Conservation (phyloP, 2,797 vertebrate species). For the Adrianichthys oophorus region DNA sequence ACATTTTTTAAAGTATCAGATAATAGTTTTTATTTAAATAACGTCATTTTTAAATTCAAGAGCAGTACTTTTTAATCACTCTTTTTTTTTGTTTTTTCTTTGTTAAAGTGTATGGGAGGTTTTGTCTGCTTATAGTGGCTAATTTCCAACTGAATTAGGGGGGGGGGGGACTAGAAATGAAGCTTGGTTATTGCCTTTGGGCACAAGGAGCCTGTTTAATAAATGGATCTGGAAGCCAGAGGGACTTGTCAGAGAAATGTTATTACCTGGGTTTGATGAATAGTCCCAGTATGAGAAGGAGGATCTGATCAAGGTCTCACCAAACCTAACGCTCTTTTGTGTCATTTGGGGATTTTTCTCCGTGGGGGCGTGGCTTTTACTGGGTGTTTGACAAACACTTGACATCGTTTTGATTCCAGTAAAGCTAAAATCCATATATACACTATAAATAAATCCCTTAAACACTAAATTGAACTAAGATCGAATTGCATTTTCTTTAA, state of each 20-base stretch:
- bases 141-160: conserved; percentile 32
- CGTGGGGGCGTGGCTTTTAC: conserved; percentile 28
- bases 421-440: too few relatives aligned
- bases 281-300: conserved; percentile 49
- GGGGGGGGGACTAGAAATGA: conserved; percentile 30
- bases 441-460: too few relatives aligned
- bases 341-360: conserved; percentile 36
- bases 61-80: too few relatives aligned
- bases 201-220: conserved; percentile 66
- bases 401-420: conserved; percentile 17
- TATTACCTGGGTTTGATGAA: conserved; percentile 76
- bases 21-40: too few relatives aligned
- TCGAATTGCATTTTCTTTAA: too few relatives aligned
- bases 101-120: background rate
- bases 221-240: conserved; percentile 60
- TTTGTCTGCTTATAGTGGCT: conserved; percentile 5
- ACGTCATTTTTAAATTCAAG: too few relatives aligned
- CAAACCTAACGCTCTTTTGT: conserved; percentile 51
- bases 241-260: conserved; percentile 70
- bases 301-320: conserved; percentile 60
- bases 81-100: background rate
- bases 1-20: too few relatives aligned
- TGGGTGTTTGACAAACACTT: conserved; percentile 31
- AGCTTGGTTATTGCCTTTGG: conserved; percentile 63
- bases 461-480: too few relatives aligned